A percentile compares a stretch with the other conserved stretches of the same genome.
phyloP scores from a whole-genome alignment of 1,140 invertebrate species.

The Bombus fervidus region DNA sequence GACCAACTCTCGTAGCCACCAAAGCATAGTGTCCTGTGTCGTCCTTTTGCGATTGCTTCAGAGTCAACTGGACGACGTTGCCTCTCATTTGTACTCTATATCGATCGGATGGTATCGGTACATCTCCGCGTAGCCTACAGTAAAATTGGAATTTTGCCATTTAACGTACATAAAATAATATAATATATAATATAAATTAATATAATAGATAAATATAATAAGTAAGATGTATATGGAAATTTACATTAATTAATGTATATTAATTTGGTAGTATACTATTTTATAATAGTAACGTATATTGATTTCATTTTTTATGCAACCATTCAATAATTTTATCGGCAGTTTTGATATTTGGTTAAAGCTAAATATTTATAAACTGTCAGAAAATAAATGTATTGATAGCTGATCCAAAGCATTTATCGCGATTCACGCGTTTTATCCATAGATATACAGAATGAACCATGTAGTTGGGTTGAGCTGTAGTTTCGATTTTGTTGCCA shows the following conservation, averaged over 20 bases:
- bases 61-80: constrained; percentile 82
- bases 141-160: neutral
- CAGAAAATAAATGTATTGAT: neutral
- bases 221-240: too few species aligned
- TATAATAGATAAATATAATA: neutral
- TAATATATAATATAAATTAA: neutral
- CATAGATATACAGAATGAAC: too few species aligned
- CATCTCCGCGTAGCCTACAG: constrained; percentile 72
- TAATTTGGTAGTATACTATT: neutral
- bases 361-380: neutral
- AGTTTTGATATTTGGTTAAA: neutral
- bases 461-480: too few species aligned
- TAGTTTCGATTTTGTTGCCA: too few species aligned
- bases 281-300: neutral
- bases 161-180: neutral
- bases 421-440: too few species aligned
- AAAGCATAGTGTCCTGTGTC: constrained; percentile 84
- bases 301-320: neutral
- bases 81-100: constrained; percentile 78
- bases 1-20: constrained; percentile 82
- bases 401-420: too few species aligned
- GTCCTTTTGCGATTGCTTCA: constrained; percentile 82
- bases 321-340: neutral
- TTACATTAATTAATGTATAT: neutral
- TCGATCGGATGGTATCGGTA: constrained; percentile 77